A percentile compares a stretch with the other conserved stretches of the same genome.
These are phyloP conservation scores for Latrodectus geometricus DNA, from an alignment of 1,140 invertebrate genomes.

Conservation along the genomic window DNA sequence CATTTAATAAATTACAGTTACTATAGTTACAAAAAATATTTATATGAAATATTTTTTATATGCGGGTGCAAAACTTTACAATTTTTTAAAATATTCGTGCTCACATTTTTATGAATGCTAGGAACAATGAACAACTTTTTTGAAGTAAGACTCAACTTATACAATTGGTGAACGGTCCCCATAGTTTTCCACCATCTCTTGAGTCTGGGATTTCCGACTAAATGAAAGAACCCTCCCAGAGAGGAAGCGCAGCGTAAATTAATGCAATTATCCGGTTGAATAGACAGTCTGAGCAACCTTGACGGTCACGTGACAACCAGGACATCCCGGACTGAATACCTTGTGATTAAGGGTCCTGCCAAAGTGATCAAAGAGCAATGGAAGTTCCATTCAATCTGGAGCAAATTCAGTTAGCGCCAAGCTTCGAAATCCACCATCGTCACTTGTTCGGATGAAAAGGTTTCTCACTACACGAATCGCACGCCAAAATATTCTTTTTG, in stretches of 20 bases:
- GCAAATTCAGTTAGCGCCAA: slow-evolving; percentile 5
- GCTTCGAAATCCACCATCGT: neutral
- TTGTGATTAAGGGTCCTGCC: slow-evolving; percentile 56
- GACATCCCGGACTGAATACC: slow-evolving; percentile 38
- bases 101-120: no score
- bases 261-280: slow-evolving; percentile 53
- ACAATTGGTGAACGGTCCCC: slow-evolving; percentile 8
- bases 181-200: neutral
- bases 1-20: no score
- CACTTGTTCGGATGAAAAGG: slow-evolving; percentile 4
- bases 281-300: slow-evolving; percentile 49
- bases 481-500: neutral
- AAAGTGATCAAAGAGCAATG: slow-evolving; percentile 56
- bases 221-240: slow-evolving; percentile 25
- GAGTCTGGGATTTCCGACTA: neutral
- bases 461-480: neutral
- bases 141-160: no score
- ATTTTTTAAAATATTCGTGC: no score
- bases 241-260: slow-evolving; percentile 17
- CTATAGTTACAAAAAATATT: no score
- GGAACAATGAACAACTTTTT: no score
- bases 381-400: neutral
- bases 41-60: no score
- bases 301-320: slow-evolving; percentile 47
- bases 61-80: no score